phyloP scores from a whole-genome alignment of 2,797 vertebrate species.

The Brachyrhaphis roseni region DNA sequence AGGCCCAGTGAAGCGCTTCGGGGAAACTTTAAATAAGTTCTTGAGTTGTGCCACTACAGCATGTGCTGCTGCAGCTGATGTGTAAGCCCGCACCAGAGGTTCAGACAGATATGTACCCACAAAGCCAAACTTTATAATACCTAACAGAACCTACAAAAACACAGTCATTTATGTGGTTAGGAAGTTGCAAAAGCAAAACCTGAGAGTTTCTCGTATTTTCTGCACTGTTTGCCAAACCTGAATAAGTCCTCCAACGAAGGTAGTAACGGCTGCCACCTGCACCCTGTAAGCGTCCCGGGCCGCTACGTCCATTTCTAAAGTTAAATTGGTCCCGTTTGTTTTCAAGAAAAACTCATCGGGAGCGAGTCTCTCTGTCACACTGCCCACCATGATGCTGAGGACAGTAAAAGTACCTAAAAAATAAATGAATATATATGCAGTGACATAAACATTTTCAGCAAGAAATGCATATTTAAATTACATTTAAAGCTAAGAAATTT shows the following conservation, averaged over 20 bases:
- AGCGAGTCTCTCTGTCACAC: constrained; percentile 87
- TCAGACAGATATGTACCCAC: constrained; percentile 96
- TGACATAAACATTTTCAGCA: not conserved
- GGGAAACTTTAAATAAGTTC: constrained; percentile 86
- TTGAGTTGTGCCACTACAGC: constrained; percentile 94
- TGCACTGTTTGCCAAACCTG: constrained; percentile 81
- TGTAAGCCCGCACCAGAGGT: constrained; percentile 93
- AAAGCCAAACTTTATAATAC: constrained; percentile 92
- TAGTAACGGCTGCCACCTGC: constrained; percentile 88
- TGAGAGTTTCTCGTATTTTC: not conserved
- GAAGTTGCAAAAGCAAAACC: not conserved
- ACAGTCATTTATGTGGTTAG: constrained; percentile 12
- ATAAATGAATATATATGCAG: not conserved
- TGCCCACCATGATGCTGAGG: constrained; percentile 97
- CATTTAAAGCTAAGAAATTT: not conserved
- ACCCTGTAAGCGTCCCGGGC: constrained; percentile 82
- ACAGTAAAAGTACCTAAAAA: constrained; percentile 91
- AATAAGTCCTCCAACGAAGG: constrained; percentile 89
- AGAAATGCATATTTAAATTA: not conserved
- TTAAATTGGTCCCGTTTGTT: constrained; percentile 79
- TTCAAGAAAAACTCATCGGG: constrained; percentile 80
- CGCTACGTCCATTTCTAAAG: constrained; percentile 71
- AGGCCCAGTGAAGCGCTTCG: constrained; percentile 81
- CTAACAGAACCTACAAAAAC: constrained; percentile 85
- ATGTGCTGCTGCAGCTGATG: constrained; percentile 89